A percentile compares a stretch with the other conserved stretches of the same genome.
These are phyloP conservation scores for Ceyx cyanopectus DNA, from an alignment of 2,113 vertebrate genomes.

Conservation along the genomic window DNA sequence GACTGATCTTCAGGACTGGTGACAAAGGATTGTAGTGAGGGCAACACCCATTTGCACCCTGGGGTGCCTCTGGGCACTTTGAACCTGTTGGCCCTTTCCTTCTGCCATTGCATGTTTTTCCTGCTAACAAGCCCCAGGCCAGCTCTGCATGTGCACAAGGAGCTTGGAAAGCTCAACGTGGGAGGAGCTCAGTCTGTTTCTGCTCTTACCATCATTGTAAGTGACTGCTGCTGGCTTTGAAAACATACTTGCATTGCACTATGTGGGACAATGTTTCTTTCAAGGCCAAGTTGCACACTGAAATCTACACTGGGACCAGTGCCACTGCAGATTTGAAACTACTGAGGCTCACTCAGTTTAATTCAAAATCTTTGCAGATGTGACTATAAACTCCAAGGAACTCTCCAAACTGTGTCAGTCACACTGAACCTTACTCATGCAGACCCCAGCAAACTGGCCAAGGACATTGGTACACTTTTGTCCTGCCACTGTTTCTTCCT, in stretches of 20 bases:
- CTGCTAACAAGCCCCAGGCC: constrained; percentile 3
- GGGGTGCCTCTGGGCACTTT: background rate
- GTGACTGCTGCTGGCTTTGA: background rate
- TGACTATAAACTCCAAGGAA: background rate
- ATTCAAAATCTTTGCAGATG: background rate
- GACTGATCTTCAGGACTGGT: background rate
- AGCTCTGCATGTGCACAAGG: background rate
- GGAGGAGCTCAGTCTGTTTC: background rate
- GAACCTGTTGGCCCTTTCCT: background rate
- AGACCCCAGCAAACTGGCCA: background rate
- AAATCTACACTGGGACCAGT: background rate
- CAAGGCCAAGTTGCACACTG: background rate
- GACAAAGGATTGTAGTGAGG: background rate
- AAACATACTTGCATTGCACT: background rate
- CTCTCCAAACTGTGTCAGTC: background rate
- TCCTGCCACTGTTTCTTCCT: background rate
- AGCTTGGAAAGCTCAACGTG: background rate
- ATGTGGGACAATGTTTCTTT: background rate
- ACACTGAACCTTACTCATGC: fast-evolving
- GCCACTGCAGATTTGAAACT: background rate
- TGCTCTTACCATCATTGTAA: background rate
- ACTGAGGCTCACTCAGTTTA: background rate
- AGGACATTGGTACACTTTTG: background rate
- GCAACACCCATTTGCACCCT: background rate
- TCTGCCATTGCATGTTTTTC: background rate